Evolutionary conservation across 1,140 invertebrate genomes (phyloP), one percentile per base, ranked within the genome.

Genomic region (Battus philenor): DNA sequence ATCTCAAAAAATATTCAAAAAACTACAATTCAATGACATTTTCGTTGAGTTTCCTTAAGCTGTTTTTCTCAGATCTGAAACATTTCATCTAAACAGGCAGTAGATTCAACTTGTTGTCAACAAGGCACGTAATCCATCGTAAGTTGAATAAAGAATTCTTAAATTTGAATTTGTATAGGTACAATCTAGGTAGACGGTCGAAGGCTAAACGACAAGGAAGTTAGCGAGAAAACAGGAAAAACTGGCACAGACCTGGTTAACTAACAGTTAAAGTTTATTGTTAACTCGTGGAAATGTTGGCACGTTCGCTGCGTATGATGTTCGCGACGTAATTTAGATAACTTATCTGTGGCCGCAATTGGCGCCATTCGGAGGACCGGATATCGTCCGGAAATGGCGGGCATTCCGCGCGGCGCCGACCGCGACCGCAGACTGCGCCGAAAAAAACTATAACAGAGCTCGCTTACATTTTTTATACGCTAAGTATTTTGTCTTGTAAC

Each of bases 301-400:
- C 13, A 27, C 9, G n/a, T 7, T 27, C 6, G n/a, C 32, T 34
- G 8, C 7, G 6, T 5, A 1, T 20, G 1, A 4, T 34, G 32
- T 34, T 20, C 11, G 17, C 17, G 32, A 10, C 24, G 38, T 15
- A 26, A 11, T 39, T 39, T 13, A 12, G 15, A 15, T 27, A 56
- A 38, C 47, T 69, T 67, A 75, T 79, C 64, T 73, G 55, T 59
- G 65, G 55, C 50, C 50, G 50, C 38, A 48, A 15, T 54, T 47
- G 50, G 69, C 65, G 72, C 60, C 62, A 57, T 50, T 46, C 33
- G 33, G 58, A 54, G 63, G 59, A 50, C 72, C 80, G 80, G 80
- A 84, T 70, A 75, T 67, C 59, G 66, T 79, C 78, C 78, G 80
- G 80, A 85, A 85, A 85, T 85, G 68, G 76, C 78, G 59, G 41